phyloP scores from a whole-genome alignment of 1,140 invertebrate genomes.

The Aradophagus sp. region DNA sequence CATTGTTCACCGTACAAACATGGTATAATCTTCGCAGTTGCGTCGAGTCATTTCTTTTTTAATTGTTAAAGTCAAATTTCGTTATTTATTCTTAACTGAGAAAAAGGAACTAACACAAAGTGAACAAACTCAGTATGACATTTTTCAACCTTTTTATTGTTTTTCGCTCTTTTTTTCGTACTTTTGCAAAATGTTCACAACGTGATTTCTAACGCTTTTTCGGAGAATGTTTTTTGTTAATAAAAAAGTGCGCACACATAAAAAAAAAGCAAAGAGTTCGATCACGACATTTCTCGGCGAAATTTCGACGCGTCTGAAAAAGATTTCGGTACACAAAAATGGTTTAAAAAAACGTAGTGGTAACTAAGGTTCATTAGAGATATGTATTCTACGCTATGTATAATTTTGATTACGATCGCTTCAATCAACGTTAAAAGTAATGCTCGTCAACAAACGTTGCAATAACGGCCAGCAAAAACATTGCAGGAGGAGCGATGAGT shows the following conservation, averaged over 20 bases:
- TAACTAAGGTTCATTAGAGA: conserved; percentile 50
- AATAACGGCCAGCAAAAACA: conserved; percentile 32
- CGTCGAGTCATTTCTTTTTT: too few relatives aligned
- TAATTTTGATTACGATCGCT: conserved; percentile 51
- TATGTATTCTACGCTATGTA: conserved; percentile 52
- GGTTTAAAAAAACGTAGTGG: conserved; percentile 12
- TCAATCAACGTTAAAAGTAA: conserved; percentile 29
- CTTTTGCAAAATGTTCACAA: too few relatives aligned
- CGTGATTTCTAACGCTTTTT: too few relatives aligned
- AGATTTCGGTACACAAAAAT: conserved; percentile 12
- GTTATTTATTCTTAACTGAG: too few relatives aligned
- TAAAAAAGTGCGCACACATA: too few relatives aligned
- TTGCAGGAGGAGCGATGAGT: conserved; percentile 29
- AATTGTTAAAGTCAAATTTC: too few relatives aligned
- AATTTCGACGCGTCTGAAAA: neutral
- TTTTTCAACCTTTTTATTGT: too few relatives aligned
- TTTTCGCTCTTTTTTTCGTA: too few relatives aligned
- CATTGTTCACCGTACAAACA: conserved; percentile 19
- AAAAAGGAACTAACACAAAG: too few relatives aligned
- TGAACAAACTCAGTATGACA: too few relatives aligned
- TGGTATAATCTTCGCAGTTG: too few relatives aligned
- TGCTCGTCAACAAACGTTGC: conserved; percentile 25
- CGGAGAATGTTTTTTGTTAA: too few relatives aligned
- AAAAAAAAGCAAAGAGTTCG: neutral
- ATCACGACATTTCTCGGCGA: neutral